Evolutionary conservation across 2,797 vertebrate genomes (phyloP), one percentile per base, ranked within the genome.

Genomic region (Lates japonicus): DNA sequence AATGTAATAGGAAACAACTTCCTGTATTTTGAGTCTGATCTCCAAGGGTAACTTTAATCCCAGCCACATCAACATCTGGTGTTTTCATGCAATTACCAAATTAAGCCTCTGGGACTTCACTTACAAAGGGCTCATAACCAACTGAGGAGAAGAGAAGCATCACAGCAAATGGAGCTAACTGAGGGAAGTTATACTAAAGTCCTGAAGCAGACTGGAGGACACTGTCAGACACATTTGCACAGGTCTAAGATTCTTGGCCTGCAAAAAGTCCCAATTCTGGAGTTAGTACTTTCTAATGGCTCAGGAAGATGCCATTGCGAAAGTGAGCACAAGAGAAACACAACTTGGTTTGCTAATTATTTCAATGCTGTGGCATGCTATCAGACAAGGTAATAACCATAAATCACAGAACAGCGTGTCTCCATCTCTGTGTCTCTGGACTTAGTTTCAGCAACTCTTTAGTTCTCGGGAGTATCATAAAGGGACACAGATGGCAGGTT

Each of bases 81-180:
- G 70, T 83, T 74, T 82, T 75, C 41, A 63, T 74, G 59, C 52
- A 74, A 60, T 80, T 78, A 74, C 63, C 60, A 79, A 83, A 76
- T 76, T 74, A 71, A 71, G 29, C 65, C 41, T 46, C 33, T 72
- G 78, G 60, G 77, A 81, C 80, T 75, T 85, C 51, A 73, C 17
- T 84, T 70, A 78, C 41, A 70, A 78, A 70, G 65, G 25, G 31
- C 64, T 81, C 59, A 66, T 62, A 55, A 74, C 59, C 72, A 71
- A 31, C 60, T 48, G 44, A 84, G 74, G 58, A 80, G 72, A 79
- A 58, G 33, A 66, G 42, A 41, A 48, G 72, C 55, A 49, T 63
- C 59, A 78, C 37, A 64, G 75, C 81, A 77, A 57, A 65, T 48
- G 39, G 33, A 72, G 12, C 10, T 44, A 74, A 39, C 22, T 55